Base-by-base conservation (phyloP, 2,113 vertebrate genomes). In the Calypte anna region DNA sequence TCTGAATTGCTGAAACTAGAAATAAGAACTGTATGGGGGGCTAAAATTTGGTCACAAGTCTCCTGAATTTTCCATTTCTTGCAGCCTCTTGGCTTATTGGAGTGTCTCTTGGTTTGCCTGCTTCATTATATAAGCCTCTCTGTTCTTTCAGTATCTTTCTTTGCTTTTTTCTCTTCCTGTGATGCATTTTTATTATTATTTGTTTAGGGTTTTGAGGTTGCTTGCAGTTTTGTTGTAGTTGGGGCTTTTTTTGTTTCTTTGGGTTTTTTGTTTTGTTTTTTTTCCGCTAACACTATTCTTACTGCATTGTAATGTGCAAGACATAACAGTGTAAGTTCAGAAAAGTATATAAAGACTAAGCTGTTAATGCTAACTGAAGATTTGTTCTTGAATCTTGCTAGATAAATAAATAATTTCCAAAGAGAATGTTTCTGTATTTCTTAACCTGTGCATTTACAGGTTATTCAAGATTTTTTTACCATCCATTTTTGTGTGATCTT, bases 181-280 rank as follows among this genome's bases (percentile, higher is more conserved):
- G 21, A 24, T 76, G 24, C 7, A 2, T 46, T 59, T 20, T 38
- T n/a, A 25, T 58, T 30, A 10, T 70, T 66, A 28, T 80, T 76
- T 46, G 8, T 3, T 1, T 57, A 18, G 4, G 28, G 21, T 4
- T 50, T 22, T 30, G 7, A n/a, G 13, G 2, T 0, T 28, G 44
- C 5, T 40, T 40, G 40, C 40, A 40, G 11, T 40, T 40, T 40
- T 40, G 40, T 40, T 40, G 40, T 40, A 40, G 38, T 40, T 46
- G 44, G 44, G 48, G 23, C 16, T 6, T 36, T 20, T 38, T 27
- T 40, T 33, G 33, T 33, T 33, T 33, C 6, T 33, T 33, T 33
- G 23, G 22, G 6, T 11, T 27, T 27, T 54, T 13, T 28, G 9
- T 9, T 67, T 48, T 16, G 43, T 70, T 48, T 62, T 50, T 12